Evolutionary conservation across 2,113 vertebrate species (phyloP).

Genomic region (Mastomys coucha): DNA sequence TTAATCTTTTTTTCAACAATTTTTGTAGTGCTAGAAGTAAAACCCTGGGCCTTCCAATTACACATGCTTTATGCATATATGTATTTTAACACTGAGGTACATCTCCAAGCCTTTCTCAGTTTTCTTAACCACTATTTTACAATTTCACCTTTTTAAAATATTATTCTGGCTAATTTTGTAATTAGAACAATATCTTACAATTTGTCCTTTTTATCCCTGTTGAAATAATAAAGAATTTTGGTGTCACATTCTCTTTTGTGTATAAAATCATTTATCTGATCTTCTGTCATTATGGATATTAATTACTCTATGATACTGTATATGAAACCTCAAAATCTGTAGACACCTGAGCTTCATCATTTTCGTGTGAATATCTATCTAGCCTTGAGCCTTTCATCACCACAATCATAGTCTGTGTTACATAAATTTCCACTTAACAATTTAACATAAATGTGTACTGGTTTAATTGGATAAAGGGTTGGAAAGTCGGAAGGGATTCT

Average conservation of each 20-base stretch:
- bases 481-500: neutral
- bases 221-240: conserved; percentile 16
- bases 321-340: neutral
- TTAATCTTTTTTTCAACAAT: neutral
- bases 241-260: conserved; percentile 3
- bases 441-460: neutral
- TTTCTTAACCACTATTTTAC: conserved; percentile 20
- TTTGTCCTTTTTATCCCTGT: neutral
- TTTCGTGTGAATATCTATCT: conserved; percentile 10
- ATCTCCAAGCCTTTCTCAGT: neutral
- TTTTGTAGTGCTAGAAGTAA: neutral
- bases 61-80: neutral
- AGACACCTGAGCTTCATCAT: neutral
- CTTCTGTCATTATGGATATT: neutral
- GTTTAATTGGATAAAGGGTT: neutral
- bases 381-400: conserved; percentile 26
- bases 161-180: conserved; percentile 58
- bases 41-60: neutral
- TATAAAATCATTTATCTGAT: neutral
- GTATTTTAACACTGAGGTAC: neutral
- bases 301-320: neutral
- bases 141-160: conserved; percentile 48
- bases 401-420: conserved; percentile 12
- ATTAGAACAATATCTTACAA: conserved; percentile 46
- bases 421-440: conserved; percentile 20